Evolutionary conservation across 2,888 invertebrate species (phyloP), one percentile per base, ranked within the genome.

Genomic region (Unio pictorum): DNA sequence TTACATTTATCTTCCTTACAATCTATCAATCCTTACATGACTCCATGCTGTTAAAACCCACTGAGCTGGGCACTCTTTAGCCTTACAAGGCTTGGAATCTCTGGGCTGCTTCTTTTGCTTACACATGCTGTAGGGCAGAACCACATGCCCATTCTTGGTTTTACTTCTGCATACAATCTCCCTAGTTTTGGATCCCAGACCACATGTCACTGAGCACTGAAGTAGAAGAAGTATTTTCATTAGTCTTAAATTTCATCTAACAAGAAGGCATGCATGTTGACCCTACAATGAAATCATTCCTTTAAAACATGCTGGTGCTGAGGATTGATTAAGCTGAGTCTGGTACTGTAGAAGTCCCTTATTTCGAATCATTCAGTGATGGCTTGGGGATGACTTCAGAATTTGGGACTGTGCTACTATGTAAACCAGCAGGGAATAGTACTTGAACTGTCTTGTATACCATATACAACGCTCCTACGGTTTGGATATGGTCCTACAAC

Each of bases 201-300:
- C 86, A 73, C 87, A 87, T 11, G 84, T 81, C 20, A 64, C 71
- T 55, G 86, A 85, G 74, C 87, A 87, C 84, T 84, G 73, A 8
- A 73, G 78, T 34, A 55, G 45, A 45, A 45, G 45, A 45, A 45
- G 15, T 15, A 45, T 45, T 45, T 45, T 45, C 15, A 15, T 60
- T 15, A 69, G 28, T 61, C 34, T 54, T 23, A 23, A 23, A 8
- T 23, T 5, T 30, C 63, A n/a, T 23, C n/a, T 34, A 59, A 57
- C 18, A 58, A 68, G 66, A 65, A 45, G 45, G 23, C 23, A 11
- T 64, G 18, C 15, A 55, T 56, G 20, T 17, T 64, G 15, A 45
- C 3, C 45, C 45, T 15, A 45, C 45, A 45, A 11, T 45, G 15
- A 45, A 45, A 45, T 11, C 3, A 45, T 45, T 45, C 3, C 11